Percentiles rank a stretch among this genome's conserved stretches.
Conservation (phyloP, 2,888 invertebrate species). For the Tiliacea citrago region DNA sequence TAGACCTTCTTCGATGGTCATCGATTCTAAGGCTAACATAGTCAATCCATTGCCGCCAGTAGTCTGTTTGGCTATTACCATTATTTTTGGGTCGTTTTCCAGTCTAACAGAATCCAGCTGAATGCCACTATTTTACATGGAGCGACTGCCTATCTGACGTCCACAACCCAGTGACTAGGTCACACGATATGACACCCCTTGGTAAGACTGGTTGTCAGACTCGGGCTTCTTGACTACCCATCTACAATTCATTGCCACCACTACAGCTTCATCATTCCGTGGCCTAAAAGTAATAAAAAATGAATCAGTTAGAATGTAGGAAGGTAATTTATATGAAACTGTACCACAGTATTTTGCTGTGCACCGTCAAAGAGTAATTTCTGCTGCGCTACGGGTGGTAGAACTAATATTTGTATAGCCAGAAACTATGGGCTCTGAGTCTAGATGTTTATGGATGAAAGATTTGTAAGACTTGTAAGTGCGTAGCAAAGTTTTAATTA, state of each 20-base stretch:
- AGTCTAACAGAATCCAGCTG: too few species aligned
- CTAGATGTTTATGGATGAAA: background rate
- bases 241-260: background rate
- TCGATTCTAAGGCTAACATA: background rate
- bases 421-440: background rate
- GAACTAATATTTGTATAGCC: background rate
- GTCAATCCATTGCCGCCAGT: background rate
- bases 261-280: background rate
- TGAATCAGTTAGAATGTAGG: background rate
- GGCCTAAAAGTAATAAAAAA: background rate
- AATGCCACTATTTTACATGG: too few species aligned
- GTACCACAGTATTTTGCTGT: background rate
- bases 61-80: too few species aligned
- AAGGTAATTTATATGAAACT: constrained; percentile 4
- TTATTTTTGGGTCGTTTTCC: too few species aligned
- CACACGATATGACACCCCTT: too few species aligned
- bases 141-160: too few species aligned
- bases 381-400: constrained; percentile 8
- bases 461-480: background rate
- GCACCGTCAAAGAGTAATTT: constrained; percentile 12
- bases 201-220: too few species aligned
- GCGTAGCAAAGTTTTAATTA: background rate
- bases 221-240: too few species aligned
- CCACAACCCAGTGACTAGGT: too few species aligned
- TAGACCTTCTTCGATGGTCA: too few species aligned